Evolutionary conservation across 2,113 vertebrate genomes (phyloP).

Genomic region (Amphiprion percula): DNA sequence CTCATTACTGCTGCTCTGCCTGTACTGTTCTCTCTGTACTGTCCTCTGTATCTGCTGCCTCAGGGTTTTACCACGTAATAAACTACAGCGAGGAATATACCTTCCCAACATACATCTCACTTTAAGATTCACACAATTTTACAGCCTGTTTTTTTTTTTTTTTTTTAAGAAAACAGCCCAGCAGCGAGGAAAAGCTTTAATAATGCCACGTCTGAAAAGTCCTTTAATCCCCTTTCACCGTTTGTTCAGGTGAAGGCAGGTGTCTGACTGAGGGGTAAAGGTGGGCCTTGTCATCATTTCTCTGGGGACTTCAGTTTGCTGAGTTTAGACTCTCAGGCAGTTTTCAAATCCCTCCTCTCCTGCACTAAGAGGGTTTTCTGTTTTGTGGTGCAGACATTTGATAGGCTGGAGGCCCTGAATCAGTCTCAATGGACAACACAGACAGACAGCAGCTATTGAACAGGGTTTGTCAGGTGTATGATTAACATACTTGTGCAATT

Average conservation of each 20-base stretch:
- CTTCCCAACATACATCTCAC: neutral
- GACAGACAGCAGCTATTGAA: too few relatives aligned
- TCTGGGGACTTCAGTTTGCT: too few relatives aligned
- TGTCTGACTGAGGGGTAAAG: too few relatives aligned
- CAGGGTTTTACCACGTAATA: slow-evolving; percentile 59
- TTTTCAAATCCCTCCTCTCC: too few relatives aligned
- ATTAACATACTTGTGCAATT: too few relatives aligned
- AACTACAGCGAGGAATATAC: slow-evolving; percentile 23
- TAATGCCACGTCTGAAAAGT: neutral
- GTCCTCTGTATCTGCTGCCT: slow-evolving; percentile 63
- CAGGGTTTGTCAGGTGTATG: too few relatives aligned
- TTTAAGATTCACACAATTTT: neutral
- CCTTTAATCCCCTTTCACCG: neutral
- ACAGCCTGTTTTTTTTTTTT: neutral
- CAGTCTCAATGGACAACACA: too few relatives aligned
- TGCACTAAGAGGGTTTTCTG: too few relatives aligned
- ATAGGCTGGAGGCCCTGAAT: too few relatives aligned
- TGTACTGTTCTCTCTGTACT: slow-evolving; percentile 36
- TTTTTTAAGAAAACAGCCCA: neutral
- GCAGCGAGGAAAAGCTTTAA: neutral
- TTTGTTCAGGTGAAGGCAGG: neutral
- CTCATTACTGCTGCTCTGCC: slow-evolving; percentile 38
- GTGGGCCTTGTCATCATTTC: too few relatives aligned
- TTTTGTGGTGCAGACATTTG: too few relatives aligned
- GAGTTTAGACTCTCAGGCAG: too few relatives aligned